phyloP scores from a whole-genome alignment of 2,113 vertebrate species.

The Recurvirostra avosetta region DNA sequence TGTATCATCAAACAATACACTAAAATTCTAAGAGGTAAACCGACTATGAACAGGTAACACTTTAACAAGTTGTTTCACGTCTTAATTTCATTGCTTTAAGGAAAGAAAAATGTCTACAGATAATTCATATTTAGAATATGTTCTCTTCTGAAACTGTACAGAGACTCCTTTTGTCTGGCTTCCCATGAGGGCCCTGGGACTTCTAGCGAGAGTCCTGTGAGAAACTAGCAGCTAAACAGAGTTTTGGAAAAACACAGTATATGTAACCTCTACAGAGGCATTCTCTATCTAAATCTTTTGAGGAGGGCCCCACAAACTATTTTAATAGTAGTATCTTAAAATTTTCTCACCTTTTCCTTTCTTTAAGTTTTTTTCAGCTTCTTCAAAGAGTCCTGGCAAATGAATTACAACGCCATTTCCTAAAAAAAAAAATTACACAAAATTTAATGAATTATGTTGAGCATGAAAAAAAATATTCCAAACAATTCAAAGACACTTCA shows the following conservation, averaged over 20 bases:
- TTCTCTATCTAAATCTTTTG: neutral
- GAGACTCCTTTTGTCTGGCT: neutral
- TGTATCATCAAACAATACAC: neutral
- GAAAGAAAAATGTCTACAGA: neutral
- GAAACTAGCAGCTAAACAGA: neutral
- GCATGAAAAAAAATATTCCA: neutral
- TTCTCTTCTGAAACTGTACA: neutral
- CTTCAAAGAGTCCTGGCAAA: conserved; percentile 95
- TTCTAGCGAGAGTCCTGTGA: neutral
- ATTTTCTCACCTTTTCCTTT: conserved; percentile 90
- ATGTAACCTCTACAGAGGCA: neutral
- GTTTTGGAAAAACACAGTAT: neutral
- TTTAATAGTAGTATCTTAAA: neutral
- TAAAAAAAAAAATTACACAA: conserved; percentile 48
- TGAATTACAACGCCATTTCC: conserved; percentile 99
- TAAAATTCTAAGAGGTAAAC: neutral
- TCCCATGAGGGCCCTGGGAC: neutral
- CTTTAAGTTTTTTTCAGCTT: conserved; percentile 91
- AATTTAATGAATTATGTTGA: neutral
- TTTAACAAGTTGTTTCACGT: neutral
- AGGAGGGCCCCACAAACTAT: neutral
- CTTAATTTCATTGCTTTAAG: neutral
- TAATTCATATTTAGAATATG: neutral
- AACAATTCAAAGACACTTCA: neutral
- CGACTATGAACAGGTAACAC: neutral